phyloP scores from a whole-genome alignment of 2,797 vertebrate species.

The Rhinoraja longicauda region DNA sequence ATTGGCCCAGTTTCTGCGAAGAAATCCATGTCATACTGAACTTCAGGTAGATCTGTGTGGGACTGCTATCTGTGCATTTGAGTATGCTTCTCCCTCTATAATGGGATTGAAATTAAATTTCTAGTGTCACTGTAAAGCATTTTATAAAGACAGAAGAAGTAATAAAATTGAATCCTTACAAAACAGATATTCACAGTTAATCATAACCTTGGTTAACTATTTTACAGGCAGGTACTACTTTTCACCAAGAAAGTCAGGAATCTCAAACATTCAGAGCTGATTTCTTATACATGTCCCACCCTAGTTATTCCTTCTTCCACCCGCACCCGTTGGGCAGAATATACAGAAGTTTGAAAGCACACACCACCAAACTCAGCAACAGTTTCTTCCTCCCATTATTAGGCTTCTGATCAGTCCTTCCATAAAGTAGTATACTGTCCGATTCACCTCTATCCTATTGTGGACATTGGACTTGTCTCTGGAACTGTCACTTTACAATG shows the following conservation, averaged over 20 bases:
- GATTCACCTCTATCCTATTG: too few species aligned
- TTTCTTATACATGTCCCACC: not conserved
- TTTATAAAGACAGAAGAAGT: not conserved
- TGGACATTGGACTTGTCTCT: too few species aligned
- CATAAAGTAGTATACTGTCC: too few species aligned
- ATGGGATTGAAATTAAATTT: not conserved
- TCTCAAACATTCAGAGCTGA: not conserved
- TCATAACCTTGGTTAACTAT: slow-evolving; percentile 23
- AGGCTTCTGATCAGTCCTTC: too few species aligned
- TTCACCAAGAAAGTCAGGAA: not conserved
- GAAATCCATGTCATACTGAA: not conserved
- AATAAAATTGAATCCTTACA: slow-evolving; percentile 8
- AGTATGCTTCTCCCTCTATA: not conserved
- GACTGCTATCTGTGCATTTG: slow-evolving; percentile 7
- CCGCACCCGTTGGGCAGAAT: too few species aligned
- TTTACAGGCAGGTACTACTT: not conserved
- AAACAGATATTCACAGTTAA: not conserved
- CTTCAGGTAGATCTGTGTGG: not conserved
- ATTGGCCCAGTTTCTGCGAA: too few species aligned
- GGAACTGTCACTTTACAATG: too few species aligned
- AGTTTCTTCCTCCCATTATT: too few species aligned
- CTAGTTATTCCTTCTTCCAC: too few species aligned
- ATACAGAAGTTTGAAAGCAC: too few species aligned
- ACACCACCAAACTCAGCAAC: too few species aligned
- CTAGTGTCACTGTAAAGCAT: not conserved